Evolutionary conservation across 2,888 invertebrate genomes (phyloP).

Genomic region (Druceiella hillmani): DNA sequence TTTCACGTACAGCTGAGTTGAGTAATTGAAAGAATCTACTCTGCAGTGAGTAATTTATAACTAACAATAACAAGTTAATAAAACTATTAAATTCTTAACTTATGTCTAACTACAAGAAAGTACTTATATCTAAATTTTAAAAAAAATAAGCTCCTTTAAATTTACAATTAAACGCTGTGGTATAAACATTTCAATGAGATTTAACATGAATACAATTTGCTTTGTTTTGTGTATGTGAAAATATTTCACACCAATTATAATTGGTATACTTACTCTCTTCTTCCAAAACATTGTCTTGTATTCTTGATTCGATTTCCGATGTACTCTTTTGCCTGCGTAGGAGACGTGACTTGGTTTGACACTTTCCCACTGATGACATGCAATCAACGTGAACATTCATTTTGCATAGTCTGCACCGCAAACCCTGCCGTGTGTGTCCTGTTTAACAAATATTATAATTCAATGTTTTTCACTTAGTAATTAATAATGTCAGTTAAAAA

Average conservation of each 20-base stretch:
- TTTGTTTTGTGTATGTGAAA: not conserved
- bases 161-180: conserved; percentile 1
- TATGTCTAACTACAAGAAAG: too few relatives aligned
- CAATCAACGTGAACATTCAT: conserved; percentile 89
- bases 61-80: too few relatives aligned
- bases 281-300: conserved; percentile 58
- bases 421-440: conserved; percentile 89
- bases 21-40: too few relatives aligned
- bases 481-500: too few relatives aligned
- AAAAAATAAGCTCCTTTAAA: not conserved
- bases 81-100: too few relatives aligned
- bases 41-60: too few relatives aligned
- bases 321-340: conserved; percentile 86
- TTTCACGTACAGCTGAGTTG: too few relatives aligned
- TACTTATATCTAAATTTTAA: too few relatives aligned
- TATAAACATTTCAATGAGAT: conserved; percentile 1
- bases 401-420: conserved; percentile 86
- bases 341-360: conserved; percentile 80
- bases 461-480: too few relatives aligned
- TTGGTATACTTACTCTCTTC: conserved; percentile 81
- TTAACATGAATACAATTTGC: not conserved
- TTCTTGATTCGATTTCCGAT: conserved; percentile 72
- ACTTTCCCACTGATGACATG: conserved; percentile 74
- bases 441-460: conserved; percentile 24
- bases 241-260: conserved; percentile 4